These are phyloP conservation scores for Zeuzera pyrina DNA, from an alignment of 2,888 invertebrate species.

Conservation along the genomic window DNA sequence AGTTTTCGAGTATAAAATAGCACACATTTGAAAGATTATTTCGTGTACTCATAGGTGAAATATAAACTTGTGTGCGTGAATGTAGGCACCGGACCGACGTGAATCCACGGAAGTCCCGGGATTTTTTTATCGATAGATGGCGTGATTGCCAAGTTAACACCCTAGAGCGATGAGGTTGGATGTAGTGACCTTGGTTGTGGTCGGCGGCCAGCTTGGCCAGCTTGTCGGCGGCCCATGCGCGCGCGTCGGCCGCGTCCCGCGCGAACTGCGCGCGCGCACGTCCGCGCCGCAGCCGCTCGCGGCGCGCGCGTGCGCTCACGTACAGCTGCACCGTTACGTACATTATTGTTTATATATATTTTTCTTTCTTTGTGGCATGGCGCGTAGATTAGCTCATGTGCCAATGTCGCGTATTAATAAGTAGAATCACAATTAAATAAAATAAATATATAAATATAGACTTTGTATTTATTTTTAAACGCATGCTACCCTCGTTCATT, in stretches of 20 bases:
- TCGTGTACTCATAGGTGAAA: no score
- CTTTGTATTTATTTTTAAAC: no score
- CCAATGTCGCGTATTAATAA: no score
- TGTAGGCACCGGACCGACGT: not conserved
- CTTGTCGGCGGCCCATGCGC: conserved; percentile 93
- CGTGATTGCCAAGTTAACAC: not conserved
- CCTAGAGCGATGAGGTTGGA: not conserved
- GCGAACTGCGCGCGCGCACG: conserved; percentile 92
- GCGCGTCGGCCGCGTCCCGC: conserved; percentile 91
- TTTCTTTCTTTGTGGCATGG: no score
- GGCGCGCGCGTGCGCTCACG: conserved; percentile 77
- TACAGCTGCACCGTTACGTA: conserved; percentile 76
- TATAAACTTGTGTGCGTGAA: no score
- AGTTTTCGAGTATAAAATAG: no score
- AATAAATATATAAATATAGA: no score
- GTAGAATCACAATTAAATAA: no score
- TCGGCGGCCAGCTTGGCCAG: conserved; percentile 89
- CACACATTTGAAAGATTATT: no score
- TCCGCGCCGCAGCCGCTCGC: conserved; percentile 81
- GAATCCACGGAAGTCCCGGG: not conserved
- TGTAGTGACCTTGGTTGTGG: conserved; percentile 61
- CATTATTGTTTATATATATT: no score
- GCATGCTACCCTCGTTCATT: no score
- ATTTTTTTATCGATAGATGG: not conserved
- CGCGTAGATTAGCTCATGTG: no score